phyloP scores from a whole-genome alignment of 2,888 invertebrate species.

The Melanchra persicariae region DNA sequence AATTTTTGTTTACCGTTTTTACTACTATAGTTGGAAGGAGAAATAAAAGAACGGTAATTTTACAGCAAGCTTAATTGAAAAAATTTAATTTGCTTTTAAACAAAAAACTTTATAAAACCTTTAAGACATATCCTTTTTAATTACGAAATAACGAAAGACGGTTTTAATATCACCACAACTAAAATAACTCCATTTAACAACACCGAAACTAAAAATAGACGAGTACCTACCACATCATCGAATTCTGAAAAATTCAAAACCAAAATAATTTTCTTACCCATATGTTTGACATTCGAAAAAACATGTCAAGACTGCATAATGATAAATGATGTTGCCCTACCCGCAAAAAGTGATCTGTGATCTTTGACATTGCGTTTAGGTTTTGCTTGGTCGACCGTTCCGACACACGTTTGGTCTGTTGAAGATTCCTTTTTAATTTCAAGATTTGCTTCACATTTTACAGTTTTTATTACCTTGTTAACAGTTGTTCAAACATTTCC shows the following conservation, averaged over 20 bases:
- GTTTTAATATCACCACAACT: neutral
- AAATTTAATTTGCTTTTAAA: neutral
- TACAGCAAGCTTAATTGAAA: neutral
- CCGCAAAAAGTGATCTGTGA: slow-evolving; percentile 54
- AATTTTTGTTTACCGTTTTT: slow-evolving; percentile 28
- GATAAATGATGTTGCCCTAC: slow-evolving; percentile 48
- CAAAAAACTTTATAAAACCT: neutral
- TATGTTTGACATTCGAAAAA: slow-evolving; percentile 42
- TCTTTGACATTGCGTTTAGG: slow-evolving; percentile 55
- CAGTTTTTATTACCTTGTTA: neutral
- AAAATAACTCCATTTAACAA: neutral
- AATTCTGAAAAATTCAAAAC: slow-evolving; percentile 31
- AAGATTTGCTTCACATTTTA: neutral
- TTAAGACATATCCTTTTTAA: neutral
- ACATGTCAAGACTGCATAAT: slow-evolving; percentile 39
- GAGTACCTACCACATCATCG: neutral
- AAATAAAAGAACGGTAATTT: neutral
- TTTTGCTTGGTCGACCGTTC: slow-evolving; percentile 40
- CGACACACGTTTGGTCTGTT: slow-evolving; percentile 24
- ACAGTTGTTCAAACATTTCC: neutral
- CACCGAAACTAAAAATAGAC: neutral
- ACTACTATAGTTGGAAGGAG: slow-evolving; percentile 10
- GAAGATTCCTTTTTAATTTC: slow-evolving; percentile 13
- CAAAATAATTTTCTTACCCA: slow-evolving; percentile 35
- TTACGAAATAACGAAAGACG: neutral